These are phyloP conservation scores for Ormyrus thymus DNA, from an alignment of 2,888 invertebrate species.

Conservation along the genomic window DNA sequence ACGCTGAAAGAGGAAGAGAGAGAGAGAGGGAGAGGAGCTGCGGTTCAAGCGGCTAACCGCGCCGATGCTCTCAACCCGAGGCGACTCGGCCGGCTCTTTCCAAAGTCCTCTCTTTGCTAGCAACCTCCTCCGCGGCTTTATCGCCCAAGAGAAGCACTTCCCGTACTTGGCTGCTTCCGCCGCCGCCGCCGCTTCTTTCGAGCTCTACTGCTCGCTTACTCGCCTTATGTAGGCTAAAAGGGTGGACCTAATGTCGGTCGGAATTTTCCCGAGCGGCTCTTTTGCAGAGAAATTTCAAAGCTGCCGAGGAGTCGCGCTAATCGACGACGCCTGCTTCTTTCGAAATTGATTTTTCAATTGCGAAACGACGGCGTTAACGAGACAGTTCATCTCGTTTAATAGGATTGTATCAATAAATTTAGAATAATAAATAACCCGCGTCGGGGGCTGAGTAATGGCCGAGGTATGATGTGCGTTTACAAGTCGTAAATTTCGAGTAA, in stretches of 20 bases:
- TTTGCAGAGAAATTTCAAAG: neutral
- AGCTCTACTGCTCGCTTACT: neutral
- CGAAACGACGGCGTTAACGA: too few species aligned
- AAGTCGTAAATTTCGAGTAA: too few species aligned
- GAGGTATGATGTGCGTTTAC: too few species aligned
- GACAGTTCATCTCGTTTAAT: too few species aligned
- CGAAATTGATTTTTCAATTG: too few species aligned
- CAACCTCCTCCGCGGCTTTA: conserved; percentile 34
- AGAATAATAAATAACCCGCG: too few species aligned
- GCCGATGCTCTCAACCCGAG: conserved; percentile 73
- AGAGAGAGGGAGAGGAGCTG: conserved; percentile 62
- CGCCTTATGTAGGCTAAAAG: conserved; percentile 31
- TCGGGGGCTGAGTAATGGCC: too few species aligned
- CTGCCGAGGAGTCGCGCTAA: neutral
- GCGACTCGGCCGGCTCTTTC: conserved; percentile 56
- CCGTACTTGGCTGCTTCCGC: conserved; percentile 51
- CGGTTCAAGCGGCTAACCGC: conserved; percentile 73
- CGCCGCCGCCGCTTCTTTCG: neutral
- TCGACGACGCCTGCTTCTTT: too few species aligned
- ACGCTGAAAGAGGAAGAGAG: conserved; percentile 19
- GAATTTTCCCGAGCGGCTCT: conserved; percentile 12
- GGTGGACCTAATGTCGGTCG: conserved; percentile 16
- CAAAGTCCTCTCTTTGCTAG: neutral
- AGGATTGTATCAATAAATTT: too few species aligned
- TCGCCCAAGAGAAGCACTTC: conserved; percentile 56